Evolutionary conservation across 2,888 invertebrate genomes (phyloP), one percentile per base, ranked within the genome.

Genomic region (Griposia aprilina): DNA sequence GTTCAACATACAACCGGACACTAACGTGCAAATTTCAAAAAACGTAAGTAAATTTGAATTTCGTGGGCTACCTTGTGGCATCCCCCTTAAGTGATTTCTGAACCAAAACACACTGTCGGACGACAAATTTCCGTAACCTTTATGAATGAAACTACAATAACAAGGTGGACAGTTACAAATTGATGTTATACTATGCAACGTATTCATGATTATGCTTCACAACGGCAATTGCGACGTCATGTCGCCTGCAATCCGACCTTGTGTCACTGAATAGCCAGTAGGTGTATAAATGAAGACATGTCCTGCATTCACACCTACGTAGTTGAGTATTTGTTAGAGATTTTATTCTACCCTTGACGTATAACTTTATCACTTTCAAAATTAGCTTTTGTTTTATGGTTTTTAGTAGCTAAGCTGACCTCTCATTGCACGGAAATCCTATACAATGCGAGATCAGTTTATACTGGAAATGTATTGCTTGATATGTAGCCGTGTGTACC

Each of bases 181-280:
- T 72, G 76, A 80, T 86, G 78, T 15, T 70, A 72, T 50, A 59
- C 41, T 83, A 73, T 66, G 67, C 74, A 84, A 83, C 81, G 17
- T 73, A 82, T 84, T 82, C 84, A 78, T 68, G 78, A 83, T 81
- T 87, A 80, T 84, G 71, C 66, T 57, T 50, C 67, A 83, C 82
- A 80, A 71, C 71, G 78, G 85, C 67, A 74, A 82, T 72, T 80
- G 87, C 87, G 86, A 87, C 83, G 78, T 83, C 78, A 86, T 55
- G 60, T 69, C 84, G 86, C 71, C 78, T 76, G 75, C 67, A 78
- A 84, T 62, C 66, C 79, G 91, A 88, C 93, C 93, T 93, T 90
- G 90, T 83, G 79, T 81, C 76, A 90, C 85, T 85, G 55, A 70
- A 78, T 76, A 78, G 63, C 26, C 52, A 59, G 86, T 88, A 87